Evolutionary conservation across 2,888 invertebrate species (phyloP), one percentile per base, ranked within the genome.

Genomic region (Epistrophe eligans): DNA sequence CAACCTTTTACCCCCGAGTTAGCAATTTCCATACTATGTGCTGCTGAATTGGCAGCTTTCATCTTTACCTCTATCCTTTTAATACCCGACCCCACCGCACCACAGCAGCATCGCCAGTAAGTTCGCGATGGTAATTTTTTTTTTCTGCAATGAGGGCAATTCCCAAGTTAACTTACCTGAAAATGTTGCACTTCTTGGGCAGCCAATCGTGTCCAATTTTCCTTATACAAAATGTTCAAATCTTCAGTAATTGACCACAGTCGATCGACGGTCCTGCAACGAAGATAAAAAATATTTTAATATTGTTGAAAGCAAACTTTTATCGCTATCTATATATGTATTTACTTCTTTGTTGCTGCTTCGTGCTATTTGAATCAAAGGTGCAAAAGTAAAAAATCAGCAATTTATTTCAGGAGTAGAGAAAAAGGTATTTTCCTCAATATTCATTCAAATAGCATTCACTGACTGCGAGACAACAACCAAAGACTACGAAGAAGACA

Each of bases 201-300:
- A 0, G 98, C 98, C 88, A 97, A 92, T 89, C 96, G 94, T 17
- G 98, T 98, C 98, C 98, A 98, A 92, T 98, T 98, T 90, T 97
- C 97, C 90, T 97, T 96, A 92, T 98, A 97, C 77, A 98, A 94
- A 89, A 98, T 97, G 92, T 98, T 98, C 76, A 98, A 94, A 91
- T 97, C 96, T 92, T 97, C 96, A 0, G 98, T 97, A 89, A 97
- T 96, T 82, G 96, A 96, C 97, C 97, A 97, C 81, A 97, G 94
- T 15, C 95, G 94, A 92, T 97, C 97, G 3, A 97, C 97, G 5
- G 97, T 97, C 89, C 94, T 93, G 85, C 35, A 89, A 89, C 11
- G 60, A 35, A 82, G 43, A 28, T 40, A 71, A 82, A 79, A n/a
- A 77, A 64, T 62, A 52, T 58, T 71, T 79, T 77, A 82, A 85